phyloP scores from a whole-genome alignment of 2,797 vertebrate genomes.

The Silurus lanzhouensis region DNA sequence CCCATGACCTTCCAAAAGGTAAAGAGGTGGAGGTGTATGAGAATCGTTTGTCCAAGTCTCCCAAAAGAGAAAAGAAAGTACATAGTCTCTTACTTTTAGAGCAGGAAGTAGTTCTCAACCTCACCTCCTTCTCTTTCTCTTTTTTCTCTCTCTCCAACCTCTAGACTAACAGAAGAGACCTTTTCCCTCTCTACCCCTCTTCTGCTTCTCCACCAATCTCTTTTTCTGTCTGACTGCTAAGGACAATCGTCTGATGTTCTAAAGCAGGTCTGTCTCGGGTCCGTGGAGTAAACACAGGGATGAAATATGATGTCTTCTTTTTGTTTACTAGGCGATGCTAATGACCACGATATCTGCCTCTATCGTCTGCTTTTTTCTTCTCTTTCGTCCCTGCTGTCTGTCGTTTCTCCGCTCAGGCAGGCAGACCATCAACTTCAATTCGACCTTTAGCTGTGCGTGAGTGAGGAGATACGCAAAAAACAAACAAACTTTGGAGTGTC shows the following conservation, averaged over 20 bases:
- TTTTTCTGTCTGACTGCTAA: slow-evolving; percentile 22
- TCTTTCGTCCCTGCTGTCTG: background rate
- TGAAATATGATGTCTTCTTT: slow-evolving; percentile 21
- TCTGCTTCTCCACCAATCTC: slow-evolving; percentile 38
- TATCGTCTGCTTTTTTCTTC: background rate
- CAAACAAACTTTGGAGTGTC: background rate
- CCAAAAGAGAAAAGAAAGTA: slow-evolving; percentile 74
- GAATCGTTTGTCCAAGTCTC: slow-evolving; percentile 75
- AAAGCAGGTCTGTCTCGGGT: slow-evolving; percentile 34
- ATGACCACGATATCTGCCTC: slow-evolving; percentile 16
- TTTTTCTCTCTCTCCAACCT: slow-evolving; percentile 14
- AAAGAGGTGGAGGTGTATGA: slow-evolving; percentile 48
- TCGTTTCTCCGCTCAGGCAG: slow-evolving; percentile 29
- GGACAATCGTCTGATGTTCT: slow-evolving; percentile 33
- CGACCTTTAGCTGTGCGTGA: background rate
- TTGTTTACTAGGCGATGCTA: slow-evolving; percentile 18
- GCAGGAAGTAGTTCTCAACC: slow-evolving; percentile 53
- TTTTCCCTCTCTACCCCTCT: slow-evolving; percentile 1
- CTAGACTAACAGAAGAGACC: background rate
- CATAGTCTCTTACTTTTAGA: slow-evolving; percentile 76
- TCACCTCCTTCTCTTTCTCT: background rate
- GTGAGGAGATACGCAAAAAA: background rate
- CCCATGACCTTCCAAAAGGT: slow-evolving; percentile 5
- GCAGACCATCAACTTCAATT: slow-evolving; percentile 42
- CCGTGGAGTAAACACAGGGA: background rate